Conservation (phyloP, 1,140 invertebrate species). For the Apis cerana region DNA sequence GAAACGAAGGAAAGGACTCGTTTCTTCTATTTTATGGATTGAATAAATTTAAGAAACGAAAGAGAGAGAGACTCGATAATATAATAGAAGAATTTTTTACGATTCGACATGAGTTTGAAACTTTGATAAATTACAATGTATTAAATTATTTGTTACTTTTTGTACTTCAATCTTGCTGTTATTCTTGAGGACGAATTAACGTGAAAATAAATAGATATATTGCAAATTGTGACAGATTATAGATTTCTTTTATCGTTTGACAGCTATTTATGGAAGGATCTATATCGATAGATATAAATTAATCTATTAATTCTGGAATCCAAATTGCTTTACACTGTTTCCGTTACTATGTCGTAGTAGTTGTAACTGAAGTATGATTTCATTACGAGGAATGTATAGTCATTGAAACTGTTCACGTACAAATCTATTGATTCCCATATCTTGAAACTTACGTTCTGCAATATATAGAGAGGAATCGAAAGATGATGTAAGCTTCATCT, state of each 20-base stretch:
- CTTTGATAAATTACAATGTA: no score
- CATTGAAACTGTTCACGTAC: background rate
- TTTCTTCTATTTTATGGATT: background rate
- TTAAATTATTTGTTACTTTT: no score
- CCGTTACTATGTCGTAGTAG: background rate
- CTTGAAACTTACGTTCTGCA: background rate
- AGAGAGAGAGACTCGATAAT: background rate
- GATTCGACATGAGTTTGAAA: no score
- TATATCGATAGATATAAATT: background rate
- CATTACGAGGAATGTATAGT: background rate
- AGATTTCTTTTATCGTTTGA: no score
- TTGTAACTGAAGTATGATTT: background rate
- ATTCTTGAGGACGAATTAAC: no score
- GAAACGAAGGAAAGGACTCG: background rate
- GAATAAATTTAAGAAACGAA: background rate
- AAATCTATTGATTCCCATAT: background rate
- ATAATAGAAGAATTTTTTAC: no score
- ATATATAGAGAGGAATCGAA: background rate
- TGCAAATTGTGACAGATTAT: no score
- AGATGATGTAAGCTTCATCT: background rate
- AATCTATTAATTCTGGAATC: background rate
- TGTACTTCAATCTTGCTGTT: no score
- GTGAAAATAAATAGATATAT: no score
- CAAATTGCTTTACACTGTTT: background rate
- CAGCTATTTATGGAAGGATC: background rate